These are phyloP conservation scores for Anastrepha ludens DNA, from an alignment of 1,140 invertebrate species.

Conservation along the genomic window DNA sequence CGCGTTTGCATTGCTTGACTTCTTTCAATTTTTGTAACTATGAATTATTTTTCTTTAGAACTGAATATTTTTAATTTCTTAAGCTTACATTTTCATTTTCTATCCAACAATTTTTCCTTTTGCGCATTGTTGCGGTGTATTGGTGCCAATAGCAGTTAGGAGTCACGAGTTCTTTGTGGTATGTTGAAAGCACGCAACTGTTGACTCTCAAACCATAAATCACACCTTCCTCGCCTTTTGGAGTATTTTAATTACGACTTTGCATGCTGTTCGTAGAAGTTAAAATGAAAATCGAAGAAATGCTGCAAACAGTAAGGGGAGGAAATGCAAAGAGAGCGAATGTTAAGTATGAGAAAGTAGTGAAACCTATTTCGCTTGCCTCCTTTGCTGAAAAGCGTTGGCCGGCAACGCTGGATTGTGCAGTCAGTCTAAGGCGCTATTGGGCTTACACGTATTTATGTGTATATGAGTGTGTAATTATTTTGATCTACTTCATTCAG, in stretches of 20 bases:
- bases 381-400: too few relatives aligned
- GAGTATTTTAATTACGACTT: slow-evolving; percentile 43
- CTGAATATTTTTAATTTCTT: too few relatives aligned
- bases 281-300: slow-evolving; percentile 4
- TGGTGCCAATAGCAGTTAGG: background rate
- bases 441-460: too few relatives aligned
- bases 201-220: slow-evolving; percentile 1
- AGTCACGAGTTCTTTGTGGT: background rate
- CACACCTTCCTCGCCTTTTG: slow-evolving; percentile 14
- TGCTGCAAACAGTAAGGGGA: background rate
- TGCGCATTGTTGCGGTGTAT: background rate
- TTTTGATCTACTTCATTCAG: background rate
- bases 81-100: too few relatives aligned
- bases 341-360: background rate
- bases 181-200: slow-evolving; percentile 27
- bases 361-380: too few relatives aligned
- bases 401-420: too few relatives aligned
- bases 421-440: too few relatives aligned
- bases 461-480: background rate
- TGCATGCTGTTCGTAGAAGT: slow-evolving; percentile 34
- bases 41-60: too few relatives aligned
- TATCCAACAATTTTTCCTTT: too few relatives aligned
- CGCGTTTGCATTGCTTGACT: too few relatives aligned
- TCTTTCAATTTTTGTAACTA: too few relatives aligned
- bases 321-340: background rate